phyloP scores from a whole-genome alignment of 2,888 invertebrate genomes.

The Bombyx huttoni region DNA sequence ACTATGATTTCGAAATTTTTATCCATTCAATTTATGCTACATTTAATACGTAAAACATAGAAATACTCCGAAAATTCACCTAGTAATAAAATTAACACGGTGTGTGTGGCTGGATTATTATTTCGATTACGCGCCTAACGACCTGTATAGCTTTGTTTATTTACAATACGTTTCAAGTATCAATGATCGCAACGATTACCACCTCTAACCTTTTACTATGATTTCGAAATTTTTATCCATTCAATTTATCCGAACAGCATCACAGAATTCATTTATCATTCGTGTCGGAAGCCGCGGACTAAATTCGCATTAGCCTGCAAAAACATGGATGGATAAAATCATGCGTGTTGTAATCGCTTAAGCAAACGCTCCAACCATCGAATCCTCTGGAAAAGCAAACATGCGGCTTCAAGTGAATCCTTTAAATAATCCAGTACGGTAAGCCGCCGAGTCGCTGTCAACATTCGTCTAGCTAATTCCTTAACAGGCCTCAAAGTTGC shows the following conservation, averaged over 20 bases:
- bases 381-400: slow-evolving; percentile 53
- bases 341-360: slow-evolving; percentile 31
- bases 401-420: slow-evolving; percentile 61
- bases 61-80: neutral
- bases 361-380: slow-evolving; percentile 41
- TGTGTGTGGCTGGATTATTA: slow-evolving; percentile 1
- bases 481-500: slow-evolving; percentile 48
- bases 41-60: neutral
- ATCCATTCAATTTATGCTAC: slow-evolving; percentile 22
- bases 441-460: slow-evolving; percentile 61
- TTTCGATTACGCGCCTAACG: slow-evolving; percentile 1
- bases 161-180: slow-evolving; percentile 17
- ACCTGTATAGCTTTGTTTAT: slow-evolving; percentile 11
- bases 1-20: slow-evolving; percentile 23
- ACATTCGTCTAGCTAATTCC: slow-evolving; percentile 59
- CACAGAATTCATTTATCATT: slow-evolving; percentile 30
- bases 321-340: slow-evolving; percentile 40
- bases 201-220: slow-evolving; percentile 21
- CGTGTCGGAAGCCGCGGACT: slow-evolving; percentile 16
- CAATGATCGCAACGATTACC: slow-evolving; percentile 15
- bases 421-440: slow-evolving; percentile 60
- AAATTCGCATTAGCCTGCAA: slow-evolving; percentile 31
- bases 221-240: slow-evolving; percentile 28
- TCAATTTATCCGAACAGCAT: slow-evolving; percentile 22
- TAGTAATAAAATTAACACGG: neutral